Evolutionary conservation across 2,797 vertebrate species (phyloP), one percentile per base, ranked within the genome.

Genomic region (Aselliscus stoliczkanus): DNA sequence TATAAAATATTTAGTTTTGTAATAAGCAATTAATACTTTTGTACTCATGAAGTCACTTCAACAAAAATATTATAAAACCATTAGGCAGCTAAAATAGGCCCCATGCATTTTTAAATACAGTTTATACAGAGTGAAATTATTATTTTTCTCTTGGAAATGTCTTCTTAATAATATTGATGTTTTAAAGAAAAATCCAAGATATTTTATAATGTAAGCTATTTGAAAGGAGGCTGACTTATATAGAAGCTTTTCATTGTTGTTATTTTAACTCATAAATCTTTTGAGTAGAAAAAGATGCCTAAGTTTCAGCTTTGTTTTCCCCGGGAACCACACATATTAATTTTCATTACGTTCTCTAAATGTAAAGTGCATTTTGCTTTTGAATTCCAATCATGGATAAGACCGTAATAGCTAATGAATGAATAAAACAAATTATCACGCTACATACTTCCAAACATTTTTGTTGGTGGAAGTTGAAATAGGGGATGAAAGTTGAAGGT

Each of bases 321-420:
- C 39, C 69, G 89, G 67, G 3, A 94, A 58, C 25, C 29, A 95
- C 47, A 1, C 6, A 37, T 90, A 85, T 94, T 98, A 97, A 97
- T 98, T 98, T 98, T 97, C 31, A 84, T 0, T 96, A 77, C 77
- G 95, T 97, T 98, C 27, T 98, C 54, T 83, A 1, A 72, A 81
- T 27, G 65, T 83, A 80, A 62, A 89, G 1, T 39, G 1, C 4
- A 52, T 54, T 92, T 96, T 92, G 25, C 20, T 82, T 94, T 88
- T 93, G 25, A 92, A 86, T 82, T 94, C 37, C 5, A 58, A 1
- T 70, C 37, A n/a, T 37, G 21, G 4, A 42, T 69, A 89, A 69
- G 31, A 25, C 5, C 42, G n/a, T 86, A 86, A 44, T 65, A 83
- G 10, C 47, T 85, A 79, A 76, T 47, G 17, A 58, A 64, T 89